Conservation (phyloP, 1,140 invertebrate species). For the Berghia stephanieae region DNA sequence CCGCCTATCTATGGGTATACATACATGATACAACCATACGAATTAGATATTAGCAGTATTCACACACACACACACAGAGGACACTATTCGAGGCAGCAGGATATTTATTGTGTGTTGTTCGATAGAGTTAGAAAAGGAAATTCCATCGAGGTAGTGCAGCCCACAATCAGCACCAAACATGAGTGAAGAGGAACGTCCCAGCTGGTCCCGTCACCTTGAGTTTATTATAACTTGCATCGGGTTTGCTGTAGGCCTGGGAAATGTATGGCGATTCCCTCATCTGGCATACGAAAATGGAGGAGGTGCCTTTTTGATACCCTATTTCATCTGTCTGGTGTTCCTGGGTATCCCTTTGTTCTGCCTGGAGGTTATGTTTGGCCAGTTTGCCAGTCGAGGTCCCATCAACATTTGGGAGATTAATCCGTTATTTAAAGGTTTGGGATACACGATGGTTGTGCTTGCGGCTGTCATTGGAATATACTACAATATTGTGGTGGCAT, state of each 20-base stretch:
- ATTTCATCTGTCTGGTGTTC: conserved; percentile 59
- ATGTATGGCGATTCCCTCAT: no score
- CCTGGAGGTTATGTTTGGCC: conserved; percentile 66
- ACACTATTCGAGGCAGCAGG: no score
- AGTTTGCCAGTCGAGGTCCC: conserved; percentile 56
- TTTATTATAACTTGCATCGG: conserved; percentile 24
- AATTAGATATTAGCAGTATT: no score
- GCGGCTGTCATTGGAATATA: conserved; percentile 65
- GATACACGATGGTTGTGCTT: conserved; percentile 76
- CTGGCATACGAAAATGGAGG: conserved; percentile 22
- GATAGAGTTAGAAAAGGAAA: conserved; percentile 6
- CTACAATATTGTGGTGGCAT: conserved; percentile 66
- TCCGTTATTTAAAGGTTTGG: conserved; percentile 70
- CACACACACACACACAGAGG: no score
- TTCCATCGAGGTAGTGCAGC: no score
- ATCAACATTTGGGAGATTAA: conserved; percentile 50
- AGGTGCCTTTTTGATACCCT: conserved; percentile 66
- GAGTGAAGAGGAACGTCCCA: no score
- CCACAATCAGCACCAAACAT: no score
- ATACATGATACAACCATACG: no score
- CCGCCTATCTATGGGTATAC: no score
- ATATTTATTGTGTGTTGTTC: no score
- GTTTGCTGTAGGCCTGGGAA: neutral
- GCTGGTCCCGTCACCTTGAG: conserved; percentile 17
- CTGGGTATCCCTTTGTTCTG: conserved; percentile 65